Base-by-base conservation (phyloP, 1,140 invertebrate genomes). In the Pseudomyrmex gracilis region DNA sequence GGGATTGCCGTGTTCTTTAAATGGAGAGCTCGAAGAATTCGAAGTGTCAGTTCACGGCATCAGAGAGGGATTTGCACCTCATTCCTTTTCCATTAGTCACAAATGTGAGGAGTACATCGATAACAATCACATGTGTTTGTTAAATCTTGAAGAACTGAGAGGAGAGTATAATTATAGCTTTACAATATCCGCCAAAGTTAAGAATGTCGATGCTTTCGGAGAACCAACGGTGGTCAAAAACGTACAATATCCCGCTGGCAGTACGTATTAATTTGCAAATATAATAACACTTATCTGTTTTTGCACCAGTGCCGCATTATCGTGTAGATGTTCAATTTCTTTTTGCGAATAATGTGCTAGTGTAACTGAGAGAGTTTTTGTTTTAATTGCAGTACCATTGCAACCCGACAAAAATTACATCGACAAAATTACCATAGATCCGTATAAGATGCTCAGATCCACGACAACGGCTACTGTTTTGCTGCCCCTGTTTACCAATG, bases 131-230 rank as follows among this genome's bases (percentile, higher is more conserved):
- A 82, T 71, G 7, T 90, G 90, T 22, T 71, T 15, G 10, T 76
- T 86, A 10, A 84, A 87, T 84, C 82, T 93, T 1, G 82, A 84
- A 0, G 78, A 91, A 24, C 57, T 93, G 10, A 89, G 67, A 45
- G 90, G 89, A n/a, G 87, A 92, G 22, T 92, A 93, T 49, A 90
- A 67, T 77, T 93, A 93, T 61, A 87, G 43, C 15, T 89, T 93
- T 24, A 51, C 87, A 64, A 74, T 93, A 24, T 85, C 85, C 7
- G 83, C 89, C 4, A 91, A 89, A 84, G 80, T 91, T 5, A 61
- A 17, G 12, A 74, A 84, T 0, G 76, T 85, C 22, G 57, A 73
- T 8, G 70, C 61, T 7, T 73, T 86, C 43, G 92, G 91, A 24
- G 22, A 77, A 12, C 12, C 64, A 67, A 58, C 9, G 53, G 58